Conservation (phyloP, 2,888 invertebrate species). For the Lepidonotus clava region DNA sequence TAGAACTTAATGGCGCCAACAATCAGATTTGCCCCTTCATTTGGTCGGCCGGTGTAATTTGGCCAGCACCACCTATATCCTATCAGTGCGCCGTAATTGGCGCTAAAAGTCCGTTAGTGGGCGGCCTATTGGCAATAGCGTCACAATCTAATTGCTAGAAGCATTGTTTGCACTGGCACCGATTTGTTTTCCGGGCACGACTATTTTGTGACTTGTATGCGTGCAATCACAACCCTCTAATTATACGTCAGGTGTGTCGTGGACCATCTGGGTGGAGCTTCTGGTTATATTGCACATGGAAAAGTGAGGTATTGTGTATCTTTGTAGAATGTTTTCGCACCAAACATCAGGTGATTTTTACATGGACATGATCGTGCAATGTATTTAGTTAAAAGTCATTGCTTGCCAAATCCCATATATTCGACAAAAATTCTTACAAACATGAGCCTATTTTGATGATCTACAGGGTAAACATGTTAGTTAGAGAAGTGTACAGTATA, state of each 20-base stretch:
- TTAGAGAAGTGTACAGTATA: too few relatives aligned
- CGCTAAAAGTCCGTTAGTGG: slow-evolving; percentile 14
- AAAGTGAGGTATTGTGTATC: too few relatives aligned
- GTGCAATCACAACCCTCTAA: background rate
- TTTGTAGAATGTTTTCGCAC: too few relatives aligned
- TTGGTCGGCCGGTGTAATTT: background rate
- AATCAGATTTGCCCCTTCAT: slow-evolving; percentile 28
- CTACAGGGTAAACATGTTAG: too few relatives aligned
- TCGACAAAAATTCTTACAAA: too few relatives aligned
- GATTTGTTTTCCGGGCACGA: background rate
- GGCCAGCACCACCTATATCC: background rate
- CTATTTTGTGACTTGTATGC: background rate
- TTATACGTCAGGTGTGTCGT: background rate
- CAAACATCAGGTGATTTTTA: too few relatives aligned
- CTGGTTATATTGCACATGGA: too few relatives aligned
- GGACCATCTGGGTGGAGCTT: too few relatives aligned
- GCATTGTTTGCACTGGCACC: background rate
- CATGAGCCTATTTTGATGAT: too few relatives aligned
- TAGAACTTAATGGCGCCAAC: background rate
- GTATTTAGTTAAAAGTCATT: too few relatives aligned
- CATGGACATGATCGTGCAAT: too few relatives aligned
- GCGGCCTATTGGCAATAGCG: background rate
- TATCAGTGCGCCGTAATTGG: background rate
- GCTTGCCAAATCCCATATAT: too few relatives aligned
- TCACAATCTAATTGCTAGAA: background rate